phyloP scores from a whole-genome alignment of 2,797 vertebrate species.

The Cossypha caffra region DNA sequence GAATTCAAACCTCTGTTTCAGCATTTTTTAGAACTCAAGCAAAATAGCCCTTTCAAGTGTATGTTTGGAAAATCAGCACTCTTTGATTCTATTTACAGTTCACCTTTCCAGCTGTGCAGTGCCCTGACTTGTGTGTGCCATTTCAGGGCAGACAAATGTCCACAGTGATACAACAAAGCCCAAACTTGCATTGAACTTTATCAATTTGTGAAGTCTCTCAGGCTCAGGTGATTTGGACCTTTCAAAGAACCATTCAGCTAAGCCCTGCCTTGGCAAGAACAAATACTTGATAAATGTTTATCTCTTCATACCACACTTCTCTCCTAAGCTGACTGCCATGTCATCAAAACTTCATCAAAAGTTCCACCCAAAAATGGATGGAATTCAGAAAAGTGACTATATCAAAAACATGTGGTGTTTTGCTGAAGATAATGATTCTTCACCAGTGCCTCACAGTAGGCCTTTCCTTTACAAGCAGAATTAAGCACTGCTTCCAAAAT shows the following conservation, averaged over 20 bases:
- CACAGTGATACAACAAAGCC: background rate
- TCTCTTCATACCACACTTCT: slow-evolving; percentile 24
- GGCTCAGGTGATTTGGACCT: background rate
- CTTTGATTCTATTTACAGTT: background rate
- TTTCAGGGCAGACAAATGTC: background rate
- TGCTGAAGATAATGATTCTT: background rate
- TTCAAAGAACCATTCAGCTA: background rate
- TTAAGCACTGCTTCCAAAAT: background rate
- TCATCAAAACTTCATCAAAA: slow-evolving; percentile 19
- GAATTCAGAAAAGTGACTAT: background rate
- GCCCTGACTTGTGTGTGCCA: background rate
- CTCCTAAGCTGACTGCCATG: background rate
- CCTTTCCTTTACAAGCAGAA: background rate
- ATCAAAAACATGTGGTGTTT: background rate
- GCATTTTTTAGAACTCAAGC: background rate
- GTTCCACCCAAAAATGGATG: background rate
- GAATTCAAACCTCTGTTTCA: slow-evolving; percentile 3
- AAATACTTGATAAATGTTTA: slow-evolving; percentile 30
- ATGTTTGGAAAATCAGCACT: background rate
- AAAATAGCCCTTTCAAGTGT: background rate
- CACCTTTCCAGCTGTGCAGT: slow-evolving; percentile 6
- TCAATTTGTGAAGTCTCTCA: background rate
- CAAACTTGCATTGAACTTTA: background rate
- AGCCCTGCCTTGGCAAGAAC: background rate
- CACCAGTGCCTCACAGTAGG: background rate